Conservation (phyloP, 2,888 invertebrate genomes). For the Hydroisotoma schaefferi region DNA sequence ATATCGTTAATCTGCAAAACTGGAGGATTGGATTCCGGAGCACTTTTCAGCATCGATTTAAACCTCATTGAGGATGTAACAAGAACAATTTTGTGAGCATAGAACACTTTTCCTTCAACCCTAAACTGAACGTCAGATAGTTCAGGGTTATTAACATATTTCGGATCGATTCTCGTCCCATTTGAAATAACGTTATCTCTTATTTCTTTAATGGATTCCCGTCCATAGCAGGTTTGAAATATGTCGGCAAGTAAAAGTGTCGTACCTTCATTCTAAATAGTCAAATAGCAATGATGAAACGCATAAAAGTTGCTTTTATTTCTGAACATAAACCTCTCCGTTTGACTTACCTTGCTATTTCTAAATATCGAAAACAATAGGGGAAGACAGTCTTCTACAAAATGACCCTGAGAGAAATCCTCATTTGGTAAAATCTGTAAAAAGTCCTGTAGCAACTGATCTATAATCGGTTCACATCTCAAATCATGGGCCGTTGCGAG, state of each 20-base stretch:
- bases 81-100: constrained; percentile 89
- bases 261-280: constrained; percentile 76
- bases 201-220: constrained; percentile 77
- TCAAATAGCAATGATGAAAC: background rate
- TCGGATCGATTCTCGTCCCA: constrained; percentile 80
- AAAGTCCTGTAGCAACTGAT: constrained; percentile 83
- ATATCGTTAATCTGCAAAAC: constrained; percentile 90
- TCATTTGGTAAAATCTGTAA: constrained; percentile 86
- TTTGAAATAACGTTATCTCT: constrained; percentile 57
- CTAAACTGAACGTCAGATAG: constrained; percentile 88
- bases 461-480: constrained; percentile 76
- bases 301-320: too few species aligned
- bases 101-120: constrained; percentile 85
- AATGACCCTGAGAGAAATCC: constrained; percentile 70
- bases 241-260: constrained; percentile 81
- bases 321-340: background rate
- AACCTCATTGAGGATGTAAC: constrained; percentile 84
- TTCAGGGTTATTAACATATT: constrained; percentile 90
- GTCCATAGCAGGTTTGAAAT: constrained; percentile 82
- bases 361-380: constrained; percentile 83
- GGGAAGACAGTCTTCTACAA: constrained; percentile 84
- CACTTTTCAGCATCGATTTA: constrained; percentile 77
- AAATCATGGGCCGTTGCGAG: constrained; percentile 81
- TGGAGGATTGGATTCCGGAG: constrained; percentile 70
- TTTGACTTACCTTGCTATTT: constrained; percentile 70